Evolutionary conservation across 1,140 invertebrate genomes (phyloP).

Genomic region (Aplysia californica): DNA sequence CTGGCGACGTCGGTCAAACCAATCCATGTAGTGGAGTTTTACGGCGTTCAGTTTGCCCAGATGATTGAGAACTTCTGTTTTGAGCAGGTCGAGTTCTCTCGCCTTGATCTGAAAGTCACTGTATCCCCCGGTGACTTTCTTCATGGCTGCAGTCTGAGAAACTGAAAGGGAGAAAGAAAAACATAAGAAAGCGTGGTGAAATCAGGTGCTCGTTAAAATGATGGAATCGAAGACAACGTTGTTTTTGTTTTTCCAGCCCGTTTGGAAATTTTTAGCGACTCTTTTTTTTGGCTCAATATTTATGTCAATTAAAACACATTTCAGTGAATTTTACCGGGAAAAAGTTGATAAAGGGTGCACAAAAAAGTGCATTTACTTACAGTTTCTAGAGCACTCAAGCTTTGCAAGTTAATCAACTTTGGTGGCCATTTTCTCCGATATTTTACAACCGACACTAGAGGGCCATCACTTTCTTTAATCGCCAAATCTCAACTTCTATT

Average conservation of each 20-base stretch:
- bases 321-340: too few species aligned
- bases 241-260: background rate
- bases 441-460: too few species aligned
- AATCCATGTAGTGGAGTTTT: conserved; percentile 48
- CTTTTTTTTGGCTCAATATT: background rate
- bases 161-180: background rate
- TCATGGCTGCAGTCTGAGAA: background rate
- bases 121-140: background rate
- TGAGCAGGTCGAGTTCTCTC: conserved; percentile 44
- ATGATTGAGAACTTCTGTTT: conserved; percentile 40
- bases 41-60: conserved; percentile 43
- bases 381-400: too few species aligned
- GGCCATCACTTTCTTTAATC: too few species aligned
- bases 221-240: background rate
- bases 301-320: too few species aligned
- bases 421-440: too few species aligned
- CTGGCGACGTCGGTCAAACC: conserved; percentile 44
- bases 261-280: background rate
- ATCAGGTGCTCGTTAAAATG: background rate
- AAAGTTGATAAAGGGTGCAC: too few species aligned
- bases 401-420: too few species aligned
- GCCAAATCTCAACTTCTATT: too few species aligned
- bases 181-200: background rate
- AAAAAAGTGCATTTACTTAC: too few species aligned
- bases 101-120: conserved; percentile 40